phyloP scores from a whole-genome alignment of 2,797 vertebrate species.

The Naso thynnoides region DNA sequence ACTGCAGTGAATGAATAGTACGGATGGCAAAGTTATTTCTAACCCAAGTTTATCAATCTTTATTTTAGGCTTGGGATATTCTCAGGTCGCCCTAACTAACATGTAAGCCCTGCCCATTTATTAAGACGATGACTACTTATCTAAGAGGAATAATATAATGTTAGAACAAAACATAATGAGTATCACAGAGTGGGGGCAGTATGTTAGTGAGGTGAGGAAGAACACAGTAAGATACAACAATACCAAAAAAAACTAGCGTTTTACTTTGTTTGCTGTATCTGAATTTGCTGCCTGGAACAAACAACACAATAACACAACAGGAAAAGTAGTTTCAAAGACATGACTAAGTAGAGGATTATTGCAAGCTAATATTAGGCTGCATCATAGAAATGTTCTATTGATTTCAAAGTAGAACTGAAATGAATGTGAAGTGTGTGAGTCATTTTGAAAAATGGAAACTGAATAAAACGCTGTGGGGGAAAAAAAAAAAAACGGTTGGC shows the following conservation, averaged over 20 bases:
- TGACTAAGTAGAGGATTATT: background rate
- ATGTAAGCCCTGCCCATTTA: background rate
- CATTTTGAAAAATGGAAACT: background rate
- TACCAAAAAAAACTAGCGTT: too few relatives aligned
- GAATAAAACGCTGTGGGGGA: background rate
- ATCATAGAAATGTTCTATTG: background rate
- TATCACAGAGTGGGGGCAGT: too few relatives aligned
- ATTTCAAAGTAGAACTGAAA: background rate
- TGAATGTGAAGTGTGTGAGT: background rate
- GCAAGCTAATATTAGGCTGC: background rate
- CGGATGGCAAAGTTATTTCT: conserved; percentile 16
- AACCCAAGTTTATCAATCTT: conserved; percentile 25
- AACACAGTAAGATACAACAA: too few relatives aligned
- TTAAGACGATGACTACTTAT: background rate
- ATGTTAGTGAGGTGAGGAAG: too few relatives aligned
- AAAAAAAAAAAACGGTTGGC: too few relatives aligned
- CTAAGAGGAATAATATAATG: background rate
- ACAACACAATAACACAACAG: too few relatives aligned
- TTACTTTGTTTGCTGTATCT: too few relatives aligned
- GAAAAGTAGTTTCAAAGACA: background rate
- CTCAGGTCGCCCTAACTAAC: background rate
- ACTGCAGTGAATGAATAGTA: conserved; percentile 27
- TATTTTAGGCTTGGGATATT: background rate
- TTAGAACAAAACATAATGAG: background rate
- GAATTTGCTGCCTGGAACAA: too few relatives aligned